Evolutionary conservation across 2,113 vertebrate species (phyloP), one percentile per base, ranked within the genome.

Genomic region (Elgaria multicarinata): DNA sequence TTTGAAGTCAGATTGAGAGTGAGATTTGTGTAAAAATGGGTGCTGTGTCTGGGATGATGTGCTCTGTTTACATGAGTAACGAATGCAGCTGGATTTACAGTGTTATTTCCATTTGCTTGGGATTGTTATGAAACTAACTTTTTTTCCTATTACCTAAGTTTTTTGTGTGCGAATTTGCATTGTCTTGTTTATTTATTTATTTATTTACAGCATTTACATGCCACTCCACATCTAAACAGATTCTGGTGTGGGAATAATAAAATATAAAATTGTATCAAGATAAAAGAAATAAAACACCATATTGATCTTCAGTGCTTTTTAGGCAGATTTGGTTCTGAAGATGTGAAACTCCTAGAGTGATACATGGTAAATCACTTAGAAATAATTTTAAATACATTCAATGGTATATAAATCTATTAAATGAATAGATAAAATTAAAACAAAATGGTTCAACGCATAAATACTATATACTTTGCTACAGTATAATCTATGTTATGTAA

Each of bases 1-100:
- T 91, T 92, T 83, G 79, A 90, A 91, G 85, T 50, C 83, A 82
- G 16, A 8, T 53, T 62, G 58, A 62, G 58, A 62, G 22, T 44
- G 89, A 72, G 62, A 77, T 24, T 44, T 69, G 28, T n/a, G 22
- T 39, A 80, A 26, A 89, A 36, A 58, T 12, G 4, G 20, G 74
- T 69, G 31, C 44, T 67, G 33, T 62, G 18, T 18, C 50, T 69
- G 64, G 28, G 55, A n/a, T 28, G 4, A 18, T 9, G 79, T 53
- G 3, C 3, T 72, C 71, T 16, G 67, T 75, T 77, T 91, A 67
- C 20, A 42, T 18, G 83, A 69, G 44, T 79, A 79, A 39, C 83
- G 28, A 16, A 71, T 85, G 39, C 67, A 55, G 3, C 71, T 50
- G 18, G 36, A 22, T 62, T 58, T 79, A 31, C 5, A 64, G 20